A percentile compares a stretch with the other conserved stretches of the same genome.
Evolutionary conservation across 2,113 vertebrate genomes (phyloP).

Genomic region (Ictalurus furcatus): DNA sequence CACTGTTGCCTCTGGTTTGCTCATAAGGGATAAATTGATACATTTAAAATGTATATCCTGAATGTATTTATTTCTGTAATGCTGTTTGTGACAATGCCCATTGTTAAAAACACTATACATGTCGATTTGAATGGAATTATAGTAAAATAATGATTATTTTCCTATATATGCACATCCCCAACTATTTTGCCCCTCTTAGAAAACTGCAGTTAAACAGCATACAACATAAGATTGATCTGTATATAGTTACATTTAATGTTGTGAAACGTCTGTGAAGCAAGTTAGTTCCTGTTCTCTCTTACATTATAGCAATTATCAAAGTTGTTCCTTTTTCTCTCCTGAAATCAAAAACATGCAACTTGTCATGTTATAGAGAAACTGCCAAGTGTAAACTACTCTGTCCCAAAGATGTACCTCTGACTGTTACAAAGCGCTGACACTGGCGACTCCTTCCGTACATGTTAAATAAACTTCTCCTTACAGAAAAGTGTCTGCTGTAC

Average conservation of each 20-base stretch:
- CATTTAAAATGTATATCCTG: no score
- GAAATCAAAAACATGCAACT: background rate
- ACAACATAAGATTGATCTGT: background rate
- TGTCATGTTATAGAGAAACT: background rate
- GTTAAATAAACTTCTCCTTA: background rate
- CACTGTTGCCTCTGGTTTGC: no score
- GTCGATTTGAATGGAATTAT: background rate
- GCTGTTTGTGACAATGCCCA: background rate
- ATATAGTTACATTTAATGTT: background rate
- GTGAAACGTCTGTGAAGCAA: background rate
- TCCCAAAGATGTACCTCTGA: background rate
- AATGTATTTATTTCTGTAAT: no score
- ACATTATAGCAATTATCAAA: background rate
- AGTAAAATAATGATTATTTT: background rate
- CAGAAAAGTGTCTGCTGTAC: background rate
- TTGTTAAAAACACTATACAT: no score
- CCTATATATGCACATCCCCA: background rate
- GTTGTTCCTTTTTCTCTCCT: background rate
- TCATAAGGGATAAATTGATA: no score
- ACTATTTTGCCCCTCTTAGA: background rate
- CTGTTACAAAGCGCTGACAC: background rate
- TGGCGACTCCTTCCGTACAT: background rate
- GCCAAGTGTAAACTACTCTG: background rate
- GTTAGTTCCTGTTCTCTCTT: background rate
- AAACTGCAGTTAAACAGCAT: background rate